Base-by-base conservation (phyloP, 2,113 vertebrate genomes). In the Ibidorhyncha struthersii region DNA sequence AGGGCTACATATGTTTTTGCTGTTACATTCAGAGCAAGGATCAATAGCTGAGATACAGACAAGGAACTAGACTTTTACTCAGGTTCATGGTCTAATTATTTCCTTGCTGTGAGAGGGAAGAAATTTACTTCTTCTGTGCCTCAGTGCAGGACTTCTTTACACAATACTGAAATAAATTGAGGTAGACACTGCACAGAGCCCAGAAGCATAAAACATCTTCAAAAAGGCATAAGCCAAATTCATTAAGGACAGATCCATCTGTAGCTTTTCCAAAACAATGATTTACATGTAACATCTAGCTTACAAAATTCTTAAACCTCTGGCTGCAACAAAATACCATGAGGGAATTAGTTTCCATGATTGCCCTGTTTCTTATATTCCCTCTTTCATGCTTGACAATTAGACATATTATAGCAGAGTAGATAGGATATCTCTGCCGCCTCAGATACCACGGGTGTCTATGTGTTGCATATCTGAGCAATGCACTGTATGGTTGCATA, bases 371-470 rank as follows among this genome's bases (percentile, higher is more conserved):
- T 67, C 17, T 77, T 83, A 10, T 6, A 53, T 29, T 61, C 18
- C 6, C 70, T 55, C 22, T 50, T 45, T 41, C 34, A 13, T 7
- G 38, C 11, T 32, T 80, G 18, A 36, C 6, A 43, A 7, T 50
- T 49, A 65, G 16, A 61, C 14, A 16, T 22, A 47, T 8, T 61
- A 26, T 1, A 73, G 3, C 5, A 56, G 61, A 34, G 7, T 4
- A 47, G 12, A 30, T 1, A 59, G 10, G 62, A 56, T 45, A 19
- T 25, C 11, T 70, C 34, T 65, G 4, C 3, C 1, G 1, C 1
- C 6, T 38, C 17, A 67, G 29, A 18, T 29, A 30, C 3, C 15
- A 25, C 5, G 3, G 1, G 1, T 74, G 6, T 34, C 32, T 47
- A 14, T 12, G 17, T 40, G 47, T 40, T 30, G 34, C 3, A 10